phyloP scores from a whole-genome alignment of 2,113 vertebrate species.

The Xenopus laevis region DNA sequence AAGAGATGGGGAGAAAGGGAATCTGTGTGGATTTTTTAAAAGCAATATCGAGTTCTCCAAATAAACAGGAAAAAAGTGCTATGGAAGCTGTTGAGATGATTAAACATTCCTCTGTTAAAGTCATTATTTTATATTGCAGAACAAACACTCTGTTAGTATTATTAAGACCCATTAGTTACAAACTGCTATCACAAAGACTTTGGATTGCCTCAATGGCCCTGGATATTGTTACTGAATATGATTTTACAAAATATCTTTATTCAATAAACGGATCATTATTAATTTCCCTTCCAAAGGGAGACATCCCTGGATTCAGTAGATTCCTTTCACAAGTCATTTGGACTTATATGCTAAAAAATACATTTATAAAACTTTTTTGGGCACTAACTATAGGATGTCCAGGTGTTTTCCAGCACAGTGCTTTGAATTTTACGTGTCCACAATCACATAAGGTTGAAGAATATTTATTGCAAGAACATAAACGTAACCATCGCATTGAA shows the following conservation, averaged over 20 bases:
- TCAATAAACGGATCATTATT: slow-evolving; percentile 3
- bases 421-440: not conserved
- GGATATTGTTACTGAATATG: not conserved
- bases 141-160: not conserved
- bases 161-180: not conserved
- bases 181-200: not conserved
- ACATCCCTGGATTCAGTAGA: slow-evolving; percentile 8
- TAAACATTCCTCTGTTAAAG: not conserved
- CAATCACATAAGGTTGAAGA: not conserved
- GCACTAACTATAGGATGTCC: not conserved
- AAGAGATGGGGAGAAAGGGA: not conserved
- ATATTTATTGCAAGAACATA: not conserved
- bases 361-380: not conserved
- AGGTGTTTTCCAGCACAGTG: too few species aligned
- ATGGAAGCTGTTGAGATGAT: not conserved
- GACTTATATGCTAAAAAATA: not conserved
- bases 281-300: slow-evolving; percentile 3
- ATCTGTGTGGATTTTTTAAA: slow-evolving; percentile 3
- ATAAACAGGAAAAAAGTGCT: not conserved
- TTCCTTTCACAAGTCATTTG: not conserved
- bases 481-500: not conserved
- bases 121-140: slow-evolving; percentile 1
- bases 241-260: not conserved
- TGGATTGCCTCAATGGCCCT: not conserved
- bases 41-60: not conserved